Base-by-base conservation (phyloP, 1,140 invertebrate genomes). In the Diorhabda elongata region DNA sequence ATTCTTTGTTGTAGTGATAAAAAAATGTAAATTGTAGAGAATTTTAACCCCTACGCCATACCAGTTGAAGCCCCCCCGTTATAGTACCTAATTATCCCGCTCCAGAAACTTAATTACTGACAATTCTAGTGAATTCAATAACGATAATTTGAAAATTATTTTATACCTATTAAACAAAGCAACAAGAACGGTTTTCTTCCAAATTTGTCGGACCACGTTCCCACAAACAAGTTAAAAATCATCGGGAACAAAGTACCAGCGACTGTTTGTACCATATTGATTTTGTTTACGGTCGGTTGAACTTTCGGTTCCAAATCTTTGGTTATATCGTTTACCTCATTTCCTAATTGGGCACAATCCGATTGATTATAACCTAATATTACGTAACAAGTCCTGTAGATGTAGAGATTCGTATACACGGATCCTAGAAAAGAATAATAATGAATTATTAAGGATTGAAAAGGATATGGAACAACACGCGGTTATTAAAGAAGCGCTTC, bases 161-260 rank as follows among this genome's bases (percentile, higher is more conserved):
- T 26, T 26, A 26, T 52, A 52, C 47, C 2, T 52, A 52, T 52
- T n/a, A 52, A 8, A n/a, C 47, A 8, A 8, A 52, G 3, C n/a
- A 52, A n/a, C 4, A 92, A 76, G 61, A 91, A 75, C 5, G 89
- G 88, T 75, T 89, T 91, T n/a, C 90, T 84, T 61, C 90, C 90
- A 80, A 90, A 85, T 60, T 82, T 85, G 76, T 91, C 90, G 69
- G 89, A 91, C 90, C 90, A 92, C 4, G 89, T 87, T 44, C 90
- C 90, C 41, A 52, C 4, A 52, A 3, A 52, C 47, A 52, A 8
- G 47, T n/a, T 8, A 52, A 52, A 3, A 2, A 52, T 8, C n/a
- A 52, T 52, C 6, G 47, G 47, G n/a, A 52, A 52, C n/a, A n/a
- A 8, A n/a, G 6, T 52, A 52, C 4, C 2, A 52, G n/a, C 2